Conservation (phyloP, 2,797 vertebrate species). For the Schizothorax lantsangensis region DNA sequence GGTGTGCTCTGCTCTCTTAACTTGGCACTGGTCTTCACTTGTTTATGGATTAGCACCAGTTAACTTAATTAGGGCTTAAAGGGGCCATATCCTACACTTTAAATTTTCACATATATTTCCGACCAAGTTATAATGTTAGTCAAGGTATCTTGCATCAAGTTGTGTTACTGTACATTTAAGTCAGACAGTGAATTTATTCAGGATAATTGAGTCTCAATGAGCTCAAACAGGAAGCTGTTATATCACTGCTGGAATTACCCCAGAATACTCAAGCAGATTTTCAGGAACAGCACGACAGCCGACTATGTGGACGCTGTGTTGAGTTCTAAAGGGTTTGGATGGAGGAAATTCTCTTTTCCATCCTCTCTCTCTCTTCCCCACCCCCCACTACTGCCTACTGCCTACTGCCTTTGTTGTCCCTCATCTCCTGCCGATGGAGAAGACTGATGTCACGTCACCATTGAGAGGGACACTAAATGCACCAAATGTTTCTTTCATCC, state of each 20-base stretch:
- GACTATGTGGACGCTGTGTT: conserved; percentile 25
- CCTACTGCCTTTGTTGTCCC: not conserved
- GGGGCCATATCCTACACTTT: not conserved
- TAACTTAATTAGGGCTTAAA: not conserved
- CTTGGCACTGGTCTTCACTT: conserved; percentile 23
- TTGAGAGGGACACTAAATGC: conserved; percentile 40
- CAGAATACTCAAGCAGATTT: conserved; percentile 30
- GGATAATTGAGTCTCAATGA: conserved; percentile 11
- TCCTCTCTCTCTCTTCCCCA: not conserved
- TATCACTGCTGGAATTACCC: conserved; percentile 47
- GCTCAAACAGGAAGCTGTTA: conserved; percentile 23
- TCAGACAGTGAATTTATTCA: conserved; percentile 19
- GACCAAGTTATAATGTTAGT: not conserved
- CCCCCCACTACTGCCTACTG: not conserved
- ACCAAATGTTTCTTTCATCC: conserved; percentile 56
- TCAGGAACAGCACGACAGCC: conserved; percentile 42
- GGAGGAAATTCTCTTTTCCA: conserved; percentile 69
- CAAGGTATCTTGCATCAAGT: not conserved
- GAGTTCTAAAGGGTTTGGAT: conserved; percentile 35
- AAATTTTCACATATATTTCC: not conserved
- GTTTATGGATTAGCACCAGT: not conserved
- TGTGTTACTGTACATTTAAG: not conserved
- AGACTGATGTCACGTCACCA: conserved; percentile 46
- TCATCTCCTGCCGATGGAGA: conserved; percentile 37
- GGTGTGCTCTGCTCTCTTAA: conserved; percentile 10